These are phyloP conservation scores for Phataginus tetradactyla DNA, from an alignment of 2,797 vertebrate species.

Conservation along the genomic window DNA sequence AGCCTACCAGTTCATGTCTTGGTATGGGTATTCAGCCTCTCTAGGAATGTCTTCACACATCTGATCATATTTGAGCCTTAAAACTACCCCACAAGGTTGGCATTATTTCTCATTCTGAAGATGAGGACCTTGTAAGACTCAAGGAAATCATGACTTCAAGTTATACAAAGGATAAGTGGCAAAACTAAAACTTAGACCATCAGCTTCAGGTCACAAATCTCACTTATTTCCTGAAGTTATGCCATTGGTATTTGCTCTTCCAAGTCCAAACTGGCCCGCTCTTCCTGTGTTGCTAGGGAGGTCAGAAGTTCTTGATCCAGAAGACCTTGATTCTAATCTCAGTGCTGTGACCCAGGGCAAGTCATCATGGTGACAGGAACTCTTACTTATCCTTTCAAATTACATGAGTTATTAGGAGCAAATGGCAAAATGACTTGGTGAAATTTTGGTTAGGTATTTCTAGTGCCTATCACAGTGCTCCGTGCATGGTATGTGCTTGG, in stretches of 20 bases:
- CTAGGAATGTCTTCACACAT: not conserved
- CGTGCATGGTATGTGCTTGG: not conserved
- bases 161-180: not conserved
- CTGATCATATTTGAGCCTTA: not conserved
- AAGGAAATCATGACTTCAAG: not conserved
- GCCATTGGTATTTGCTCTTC: not conserved
- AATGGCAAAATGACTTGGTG: not conserved
- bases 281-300: not conserved
- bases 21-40: not conserved
- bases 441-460: not conserved
- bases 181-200: not conserved
- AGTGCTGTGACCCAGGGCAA: not conserved
- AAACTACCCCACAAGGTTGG: not conserved
- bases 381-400: not conserved
- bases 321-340: conserved; percentile 4
- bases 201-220: not conserved
- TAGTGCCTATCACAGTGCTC: not conserved
- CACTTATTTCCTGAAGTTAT: not conserved
- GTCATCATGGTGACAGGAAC: not conserved
- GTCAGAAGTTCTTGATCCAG: not conserved
- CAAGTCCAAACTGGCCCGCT: not conserved
- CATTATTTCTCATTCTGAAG: conserved; percentile 13
- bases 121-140: not conserved
- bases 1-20: not conserved
- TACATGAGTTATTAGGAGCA: not conserved